Conservation (phyloP, 2,113 vertebrate species). For the Plotosus lineatus region DNA sequence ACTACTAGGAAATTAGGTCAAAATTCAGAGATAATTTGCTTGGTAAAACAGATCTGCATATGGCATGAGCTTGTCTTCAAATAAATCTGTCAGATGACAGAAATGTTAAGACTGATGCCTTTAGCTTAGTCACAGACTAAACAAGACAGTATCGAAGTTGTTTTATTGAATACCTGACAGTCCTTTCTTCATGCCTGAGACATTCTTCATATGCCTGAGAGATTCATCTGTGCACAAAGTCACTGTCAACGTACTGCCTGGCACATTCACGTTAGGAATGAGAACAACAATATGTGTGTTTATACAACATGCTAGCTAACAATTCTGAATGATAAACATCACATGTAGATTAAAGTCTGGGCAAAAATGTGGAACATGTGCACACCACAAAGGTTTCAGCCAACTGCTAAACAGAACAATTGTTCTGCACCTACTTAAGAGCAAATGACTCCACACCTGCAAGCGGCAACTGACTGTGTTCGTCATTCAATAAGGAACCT, state of each 20-base stretch:
- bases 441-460: too few species aligned
- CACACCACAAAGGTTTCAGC: too few species aligned
- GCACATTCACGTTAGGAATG: neutral
- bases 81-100: neutral
- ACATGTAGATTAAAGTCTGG: too few species aligned
- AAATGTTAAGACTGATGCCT: neutral
- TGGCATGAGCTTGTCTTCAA: neutral
- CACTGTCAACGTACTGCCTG: neutral
- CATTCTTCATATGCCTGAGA: too few species aligned
- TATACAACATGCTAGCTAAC: neutral
- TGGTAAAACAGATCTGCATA: neutral
- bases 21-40: neutral
- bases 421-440: too few species aligned
- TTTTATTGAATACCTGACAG: neutral
- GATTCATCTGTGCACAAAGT: neutral
- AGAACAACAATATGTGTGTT: neutral
- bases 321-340: neutral
- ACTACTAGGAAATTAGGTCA: too few species aligned
- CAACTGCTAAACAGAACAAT: too few species aligned
- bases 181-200: neutral
- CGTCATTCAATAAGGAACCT: too few species aligned
- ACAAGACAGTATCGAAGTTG: neutral
- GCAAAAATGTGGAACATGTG: too few species aligned
- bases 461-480: too few species aligned
- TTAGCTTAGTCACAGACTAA: neutral